Percentiles rank a stretch among this genome's conserved stretches.
phyloP scores from a whole-genome alignment of 1,140 invertebrate genomes.

The Dermatophagoides farinae region DNA sequence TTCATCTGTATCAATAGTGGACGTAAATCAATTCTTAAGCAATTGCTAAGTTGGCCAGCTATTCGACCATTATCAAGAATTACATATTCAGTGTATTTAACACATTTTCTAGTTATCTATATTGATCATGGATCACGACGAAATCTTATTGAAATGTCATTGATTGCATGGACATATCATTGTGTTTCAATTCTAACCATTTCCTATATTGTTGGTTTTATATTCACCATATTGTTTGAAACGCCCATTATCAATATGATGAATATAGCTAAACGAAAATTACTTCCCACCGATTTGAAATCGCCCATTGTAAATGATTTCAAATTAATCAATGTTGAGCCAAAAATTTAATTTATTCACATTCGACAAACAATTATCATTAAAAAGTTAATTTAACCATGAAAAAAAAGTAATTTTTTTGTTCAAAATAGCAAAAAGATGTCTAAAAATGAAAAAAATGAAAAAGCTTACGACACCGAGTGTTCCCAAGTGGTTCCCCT shows the following conservation, averaged over 20 bases:
- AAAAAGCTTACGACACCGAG: too few relatives aligned
- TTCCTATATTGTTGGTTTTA: neutral
- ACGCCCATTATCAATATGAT: neutral
- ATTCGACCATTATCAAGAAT: neutral
- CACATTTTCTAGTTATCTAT: neutral
- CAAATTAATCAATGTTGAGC: too few relatives aligned
- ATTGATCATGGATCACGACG: neutral
- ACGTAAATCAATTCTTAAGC: too few relatives aligned
- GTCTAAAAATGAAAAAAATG: too few relatives aligned
- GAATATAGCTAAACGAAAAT: neutral
- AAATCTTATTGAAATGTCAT: neutral
- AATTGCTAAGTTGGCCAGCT: neutral
- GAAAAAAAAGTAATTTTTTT: too few relatives aligned
- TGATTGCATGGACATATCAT: neutral
- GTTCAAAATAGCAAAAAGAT: too few relatives aligned
- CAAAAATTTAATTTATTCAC: too few relatives aligned
- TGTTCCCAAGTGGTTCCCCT: too few relatives aligned
- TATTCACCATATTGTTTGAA: slow-evolving; percentile 2
- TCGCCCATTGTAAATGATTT: too few relatives aligned
- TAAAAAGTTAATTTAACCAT: too few relatives aligned
- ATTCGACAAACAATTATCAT: too few relatives aligned
- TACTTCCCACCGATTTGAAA: neutral
- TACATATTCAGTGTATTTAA: slow-evolving; percentile 6
- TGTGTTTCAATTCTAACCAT: neutral
- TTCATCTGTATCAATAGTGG: neutral